phyloP scores from a whole-genome alignment of 2,888 invertebrate genomes.

The Clunio marinus region DNA sequence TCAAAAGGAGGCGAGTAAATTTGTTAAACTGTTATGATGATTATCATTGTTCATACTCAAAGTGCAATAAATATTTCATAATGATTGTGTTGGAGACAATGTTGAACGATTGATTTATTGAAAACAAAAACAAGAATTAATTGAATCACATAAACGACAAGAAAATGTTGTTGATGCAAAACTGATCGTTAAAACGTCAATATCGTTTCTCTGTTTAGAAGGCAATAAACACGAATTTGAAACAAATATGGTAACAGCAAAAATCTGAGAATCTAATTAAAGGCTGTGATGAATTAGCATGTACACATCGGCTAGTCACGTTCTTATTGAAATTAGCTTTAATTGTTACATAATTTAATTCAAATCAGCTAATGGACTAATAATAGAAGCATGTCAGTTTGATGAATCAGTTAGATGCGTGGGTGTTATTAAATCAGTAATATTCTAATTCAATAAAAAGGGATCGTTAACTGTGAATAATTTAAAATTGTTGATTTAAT shows the following conservation, averaged over 20 bases:
- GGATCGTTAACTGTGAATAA: neutral
- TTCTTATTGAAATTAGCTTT: constrained; percentile 32
- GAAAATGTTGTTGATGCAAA: neutral
- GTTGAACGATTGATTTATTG: neutral
- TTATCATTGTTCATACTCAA: too few relatives aligned
- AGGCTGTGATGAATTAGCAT: neutral
- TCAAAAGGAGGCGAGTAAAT: too few relatives aligned
- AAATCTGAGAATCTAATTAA: constrained; percentile 12
- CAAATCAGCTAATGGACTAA: neutral
- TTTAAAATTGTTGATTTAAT: neutral
- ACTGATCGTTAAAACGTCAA: too few relatives aligned
- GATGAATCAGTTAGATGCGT: neutral
- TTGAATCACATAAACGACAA: neutral
- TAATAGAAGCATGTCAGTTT: constrained; percentile 11
- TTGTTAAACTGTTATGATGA: neutral
- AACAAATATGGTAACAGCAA: neutral
- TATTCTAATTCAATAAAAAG: neutral
- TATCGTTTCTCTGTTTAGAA: neutral
- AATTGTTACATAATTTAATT: constrained; percentile 24
- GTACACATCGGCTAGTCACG: neutral
- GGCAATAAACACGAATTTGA: neutral
- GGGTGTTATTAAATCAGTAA: too few relatives aligned
- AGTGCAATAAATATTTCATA: neutral
- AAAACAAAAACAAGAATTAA: neutral
- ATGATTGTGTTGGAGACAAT: neutral